Base-by-base conservation (phyloP, 2,888 invertebrate genomes). In the Sinhomidia bicolor region DNA sequence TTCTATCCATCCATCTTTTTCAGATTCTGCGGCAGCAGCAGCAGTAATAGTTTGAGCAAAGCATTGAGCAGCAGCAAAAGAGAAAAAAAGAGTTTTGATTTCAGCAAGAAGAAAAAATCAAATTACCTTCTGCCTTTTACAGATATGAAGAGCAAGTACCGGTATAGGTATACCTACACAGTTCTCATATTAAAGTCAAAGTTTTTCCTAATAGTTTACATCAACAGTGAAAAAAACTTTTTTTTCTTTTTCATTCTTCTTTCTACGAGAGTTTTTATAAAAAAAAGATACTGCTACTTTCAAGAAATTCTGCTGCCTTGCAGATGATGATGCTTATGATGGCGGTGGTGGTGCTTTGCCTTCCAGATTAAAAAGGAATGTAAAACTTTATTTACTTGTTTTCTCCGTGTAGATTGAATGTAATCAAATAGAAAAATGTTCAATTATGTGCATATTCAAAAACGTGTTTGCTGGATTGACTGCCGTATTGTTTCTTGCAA, bases 51-150 rank as follows among this genome's bases (percentile, higher is more conserved):
- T n/a, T n/a, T 32, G 29, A 29, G 29, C 62, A 23, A 10, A 32
- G 62, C 12, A 3, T 32, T 32, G 32, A 3, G n/a, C n/a, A n/a
- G n/a, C n/a, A n/a, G n/a, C n/a, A n/a, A 51, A 41, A 20, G n/a
- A 68, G 4, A 41, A 7, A 1, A 60, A 62, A 32, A 17, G 17
- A 9, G 36, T 68, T 68, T 68, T 68, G 9, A 68, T 68, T 68
- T 41, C 68, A 68, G 62, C n/a, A 17, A 51, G n/a, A 26, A 68
- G 41, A 65, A 68, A 68, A 68, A 68, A 68, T 68, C 68, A 68
- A 68, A 68, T 68, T 68, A 68, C 68, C 68, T 68, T 14, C 32
- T 60, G 29, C 68, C 36, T 68, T 20, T 20, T 68, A 41, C 68
- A 68, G 41, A 51, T 51, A 9, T 17, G 4, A 0, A 51, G 12